Evolutionary conservation across 2,113 vertebrate species (phyloP).

Genomic region (Scalopus aquaticus): DNA sequence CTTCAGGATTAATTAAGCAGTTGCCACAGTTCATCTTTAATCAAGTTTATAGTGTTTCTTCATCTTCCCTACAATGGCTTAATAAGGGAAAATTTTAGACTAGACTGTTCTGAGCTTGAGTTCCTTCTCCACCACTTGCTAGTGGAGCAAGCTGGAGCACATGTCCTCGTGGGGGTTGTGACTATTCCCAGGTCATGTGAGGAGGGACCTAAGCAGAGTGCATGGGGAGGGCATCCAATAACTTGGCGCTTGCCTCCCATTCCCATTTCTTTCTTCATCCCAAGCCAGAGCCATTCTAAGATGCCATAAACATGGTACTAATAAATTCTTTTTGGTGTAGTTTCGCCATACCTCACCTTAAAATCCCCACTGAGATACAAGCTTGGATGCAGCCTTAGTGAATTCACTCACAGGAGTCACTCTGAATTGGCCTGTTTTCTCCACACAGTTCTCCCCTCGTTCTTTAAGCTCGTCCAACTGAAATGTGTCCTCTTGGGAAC

Average conservation of each 20-base stretch:
- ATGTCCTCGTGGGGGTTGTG: neutral
- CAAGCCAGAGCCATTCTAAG: neutral
- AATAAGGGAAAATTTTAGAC: neutral
- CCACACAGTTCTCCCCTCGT: no score
- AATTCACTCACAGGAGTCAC: neutral
- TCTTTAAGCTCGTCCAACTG: neutral
- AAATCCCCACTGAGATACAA: neutral
- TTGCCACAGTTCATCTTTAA: neutral
- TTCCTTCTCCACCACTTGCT: neutral
- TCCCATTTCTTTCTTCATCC: no score
- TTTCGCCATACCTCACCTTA: neutral
- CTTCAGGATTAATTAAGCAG: neutral
- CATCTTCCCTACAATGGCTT: neutral
- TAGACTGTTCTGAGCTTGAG: neutral
- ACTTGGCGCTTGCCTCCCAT: no score
- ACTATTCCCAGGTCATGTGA: neutral
- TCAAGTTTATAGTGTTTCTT: neutral
- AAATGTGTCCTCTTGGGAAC: fast-evolving
- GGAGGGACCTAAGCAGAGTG: no score
- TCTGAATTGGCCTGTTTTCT: neutral
- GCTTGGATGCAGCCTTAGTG: neutral
- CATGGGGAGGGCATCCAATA: neutral
- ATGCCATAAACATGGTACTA: neutral
- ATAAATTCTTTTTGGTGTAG: neutral
- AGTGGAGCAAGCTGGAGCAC: no score